Evolutionary conservation across 2,113 vertebrate genomes (phyloP).

Genomic region (Coreoperca whiteheadi): DNA sequence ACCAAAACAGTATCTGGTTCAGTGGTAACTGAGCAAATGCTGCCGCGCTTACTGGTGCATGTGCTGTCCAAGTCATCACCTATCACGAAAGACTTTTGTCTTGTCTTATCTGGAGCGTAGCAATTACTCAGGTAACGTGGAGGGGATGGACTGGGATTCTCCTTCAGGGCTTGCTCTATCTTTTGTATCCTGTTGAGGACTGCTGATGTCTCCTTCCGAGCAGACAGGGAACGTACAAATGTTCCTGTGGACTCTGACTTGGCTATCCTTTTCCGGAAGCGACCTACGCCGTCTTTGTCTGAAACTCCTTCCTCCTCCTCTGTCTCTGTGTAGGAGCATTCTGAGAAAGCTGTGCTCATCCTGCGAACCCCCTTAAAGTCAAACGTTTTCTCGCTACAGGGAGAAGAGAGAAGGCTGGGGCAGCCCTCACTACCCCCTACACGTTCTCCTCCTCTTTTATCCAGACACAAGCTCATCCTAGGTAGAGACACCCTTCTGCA

Average conservation of each 20-base stretch:
- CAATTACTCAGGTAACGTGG: conserved; percentile 96
- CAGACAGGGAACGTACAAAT: conserved; percentile 86
- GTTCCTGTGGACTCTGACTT: conserved; percentile 85
- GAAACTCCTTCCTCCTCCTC: conserved; percentile 91
- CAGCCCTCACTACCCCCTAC: conserved; percentile 91
- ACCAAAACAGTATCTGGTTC: conserved; percentile 86
- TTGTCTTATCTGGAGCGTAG: conserved; percentile 90
- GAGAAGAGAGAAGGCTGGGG: conserved; percentile 91
- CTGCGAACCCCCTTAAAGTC: conserved; percentile 95
- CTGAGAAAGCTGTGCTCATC: conserved; percentile 96
- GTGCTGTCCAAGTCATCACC: conserved; percentile 84
- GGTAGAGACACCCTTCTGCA: conserved; percentile 88
- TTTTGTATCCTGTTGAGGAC: conserved; percentile 98
- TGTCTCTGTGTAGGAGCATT: conserved; percentile 94
- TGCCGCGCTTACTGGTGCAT: conserved; percentile 85
- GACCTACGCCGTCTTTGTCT: conserved; percentile 88
- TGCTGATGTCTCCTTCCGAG: conserved; percentile 92
- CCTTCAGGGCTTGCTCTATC: conserved; percentile 95
- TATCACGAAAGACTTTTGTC: conserved; percentile 87
- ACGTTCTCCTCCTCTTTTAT: conserved; percentile 89
- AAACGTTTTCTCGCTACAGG: conserved; percentile 94
- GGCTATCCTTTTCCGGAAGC: conserved; percentile 89
- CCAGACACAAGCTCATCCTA: conserved; percentile 89
- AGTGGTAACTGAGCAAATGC: conserved; percentile 82
- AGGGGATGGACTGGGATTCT: conserved; percentile 90